Conservation (phyloP, 1,140 invertebrate genomes). For the Trichoplusia ni region DNA sequence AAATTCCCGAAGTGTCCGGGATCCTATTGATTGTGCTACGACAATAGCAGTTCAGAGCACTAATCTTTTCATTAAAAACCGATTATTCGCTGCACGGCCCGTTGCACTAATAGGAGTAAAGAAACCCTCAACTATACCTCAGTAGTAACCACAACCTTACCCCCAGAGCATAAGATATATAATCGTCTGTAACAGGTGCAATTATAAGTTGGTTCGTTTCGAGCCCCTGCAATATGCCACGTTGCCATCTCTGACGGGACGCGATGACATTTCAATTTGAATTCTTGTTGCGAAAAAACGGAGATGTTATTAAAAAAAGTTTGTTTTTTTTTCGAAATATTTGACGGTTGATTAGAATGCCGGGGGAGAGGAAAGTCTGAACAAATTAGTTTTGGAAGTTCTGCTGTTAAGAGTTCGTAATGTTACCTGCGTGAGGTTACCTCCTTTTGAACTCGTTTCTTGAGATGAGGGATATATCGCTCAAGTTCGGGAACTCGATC, state of each 20-base stretch:
- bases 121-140: conserved; percentile 30
- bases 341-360: conserved; percentile 33
- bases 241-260: conserved; percentile 50
- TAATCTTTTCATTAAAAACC: conserved; percentile 81
- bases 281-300: conserved; percentile 64
- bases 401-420: background rate
- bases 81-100: conserved; percentile 76
- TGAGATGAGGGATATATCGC: background rate
- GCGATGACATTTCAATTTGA: conserved; percentile 77
- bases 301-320: conserved; percentile 52
- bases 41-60: conserved; percentile 66
- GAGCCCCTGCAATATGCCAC: conserved; percentile 60
- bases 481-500: conserved; percentile 3
- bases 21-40: conserved; percentile 61
- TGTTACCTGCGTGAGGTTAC: background rate
- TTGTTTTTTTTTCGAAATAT: conserved; percentile 19
- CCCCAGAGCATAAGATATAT: conserved; percentile 29
- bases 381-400: conserved; percentile 25
- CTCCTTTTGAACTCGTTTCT: background rate
- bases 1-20: conserved; percentile 70
- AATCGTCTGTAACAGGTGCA: conserved; percentile 16
- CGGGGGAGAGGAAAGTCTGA: background rate
- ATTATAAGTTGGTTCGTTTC: conserved; percentile 34
- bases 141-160: background rate
- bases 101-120: conserved; percentile 76